Conservation (phyloP, 2,888 invertebrate species). For the Adelognathus sp. region DNA sequence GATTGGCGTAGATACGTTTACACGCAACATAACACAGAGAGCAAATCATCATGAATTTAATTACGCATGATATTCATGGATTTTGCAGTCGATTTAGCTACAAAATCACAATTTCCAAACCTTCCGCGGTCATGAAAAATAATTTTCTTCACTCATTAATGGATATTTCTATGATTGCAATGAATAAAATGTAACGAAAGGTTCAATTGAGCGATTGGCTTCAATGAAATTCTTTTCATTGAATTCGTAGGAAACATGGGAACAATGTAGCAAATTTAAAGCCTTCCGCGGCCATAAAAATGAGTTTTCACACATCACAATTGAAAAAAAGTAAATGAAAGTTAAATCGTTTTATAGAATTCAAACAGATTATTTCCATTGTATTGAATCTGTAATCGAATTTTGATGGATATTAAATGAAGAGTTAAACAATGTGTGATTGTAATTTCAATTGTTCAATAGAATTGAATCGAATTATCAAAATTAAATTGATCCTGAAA, state of each 20-base stretch:
- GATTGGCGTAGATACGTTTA: not conserved
- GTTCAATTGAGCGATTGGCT: no score
- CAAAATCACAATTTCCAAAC: not conserved
- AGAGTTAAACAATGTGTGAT: no score
- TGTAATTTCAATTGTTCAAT: no score
- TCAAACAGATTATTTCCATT: no score
- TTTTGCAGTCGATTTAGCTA: not conserved
- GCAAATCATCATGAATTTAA: slow-evolving; percentile 19
- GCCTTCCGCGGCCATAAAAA: not conserved
- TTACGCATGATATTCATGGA: not conserved
- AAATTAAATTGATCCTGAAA: no score
- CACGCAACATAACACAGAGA: not conserved
- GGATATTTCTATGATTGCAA: not conserved
- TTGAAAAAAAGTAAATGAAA: not conserved
- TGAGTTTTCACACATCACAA: not conserved
- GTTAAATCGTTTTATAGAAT: not conserved
- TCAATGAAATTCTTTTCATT: no score
- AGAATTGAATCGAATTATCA: no score
- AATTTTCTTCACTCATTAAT: not conserved
- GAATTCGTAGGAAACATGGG: no score
- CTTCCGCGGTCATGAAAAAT: not conserved
- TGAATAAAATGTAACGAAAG: not conserved
- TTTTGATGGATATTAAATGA: no score
- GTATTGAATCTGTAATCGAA: no score
- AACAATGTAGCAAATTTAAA: no score